phyloP scores from a whole-genome alignment of 2,888 invertebrate genomes.

The Synanthedon andrenaeformis region DNA sequence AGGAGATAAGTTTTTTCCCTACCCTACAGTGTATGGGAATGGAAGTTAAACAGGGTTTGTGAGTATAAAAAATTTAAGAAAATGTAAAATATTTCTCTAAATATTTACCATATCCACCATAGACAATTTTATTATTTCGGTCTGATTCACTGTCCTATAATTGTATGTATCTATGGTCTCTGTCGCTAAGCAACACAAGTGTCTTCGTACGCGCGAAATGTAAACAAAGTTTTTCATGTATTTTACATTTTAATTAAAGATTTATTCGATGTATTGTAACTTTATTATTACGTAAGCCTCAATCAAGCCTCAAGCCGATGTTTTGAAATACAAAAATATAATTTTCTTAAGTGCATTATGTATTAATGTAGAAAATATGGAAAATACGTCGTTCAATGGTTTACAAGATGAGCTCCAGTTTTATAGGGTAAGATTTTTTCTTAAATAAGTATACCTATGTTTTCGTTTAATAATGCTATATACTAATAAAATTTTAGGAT shows the following conservation, averaged over 20 bases:
- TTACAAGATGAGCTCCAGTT: slow-evolving; percentile 61
- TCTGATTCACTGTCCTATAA: too few relatives aligned
- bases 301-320: too few relatives aligned
- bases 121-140: too few relatives aligned
- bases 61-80: too few relatives aligned
- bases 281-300: not conserved
- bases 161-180: too few relatives aligned
- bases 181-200: slow-evolving; percentile 40
- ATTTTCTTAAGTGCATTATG: not conserved
- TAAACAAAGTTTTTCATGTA: slow-evolving; percentile 36
- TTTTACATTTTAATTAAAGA: not conserved
- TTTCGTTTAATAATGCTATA: too few relatives aligned
- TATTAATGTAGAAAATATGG: slow-evolving; percentile 18
- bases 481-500: slow-evolving; percentile 26
- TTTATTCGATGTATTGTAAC: not conserved
- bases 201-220: slow-evolving; percentile 43
- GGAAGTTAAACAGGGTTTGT: too few relatives aligned
- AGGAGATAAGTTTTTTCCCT: too few relatives aligned
- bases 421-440: slow-evolving; percentile 46
- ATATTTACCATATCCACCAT: too few relatives aligned
- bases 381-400: slow-evolving; percentile 29
- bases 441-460: too few relatives aligned
- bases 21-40: too few relatives aligned
- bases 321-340: not conserved
- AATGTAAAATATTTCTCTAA: too few relatives aligned